Evolutionary conservation across 2,888 invertebrate species (phyloP), one percentile per base, ranked within the genome.

Genomic region (Drosophila barbarae): DNA sequence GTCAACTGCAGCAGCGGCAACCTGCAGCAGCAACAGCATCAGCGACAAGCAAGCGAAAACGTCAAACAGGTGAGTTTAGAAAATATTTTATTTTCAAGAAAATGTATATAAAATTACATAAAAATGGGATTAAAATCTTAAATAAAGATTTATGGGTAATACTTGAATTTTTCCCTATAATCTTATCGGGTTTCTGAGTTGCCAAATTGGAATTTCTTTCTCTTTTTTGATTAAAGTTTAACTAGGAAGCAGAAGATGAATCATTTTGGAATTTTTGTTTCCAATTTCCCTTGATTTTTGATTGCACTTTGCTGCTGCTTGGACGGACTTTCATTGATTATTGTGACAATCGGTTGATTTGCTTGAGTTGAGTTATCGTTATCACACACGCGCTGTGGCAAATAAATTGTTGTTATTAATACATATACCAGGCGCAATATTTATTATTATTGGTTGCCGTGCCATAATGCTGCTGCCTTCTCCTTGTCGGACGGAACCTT

Each of bases 41-140:
- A 70, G 39, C 66, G 58, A 79, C 65, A 56, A 84, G 73, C 73
- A 85, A 84, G 65, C 75, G 84, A 63, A 84, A 85, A 68, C 85
- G 84, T 59, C 76, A 86, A 72, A 77, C 74, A 85, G 84, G 84
- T 84, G 69, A 71, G 83, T 68, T 9, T 3, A n/a, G 8, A 28
- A 32, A 3, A 2, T 0, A 32, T 15, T 2, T 1, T 1, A 18
- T 15, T 10, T 10, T 15, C 23, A 3, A 23, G 23, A 36, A 15
- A 15, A 9, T 34, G n/a, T 34, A 1, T 13, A n/a, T n/a, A n/a
- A n/a, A n/a, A n/a, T n/a, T n/a, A n/a, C n/a, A n/a, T n/a, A n/a
- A n/a, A n/a, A n/a, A n/a, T n/a, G n/a, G n/a, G n/a, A n/a, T n/a
- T n/a, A n/a, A 18, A 18, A 18, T 18, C 1, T 18, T 18, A 18